Evolutionary conservation across 1,140 invertebrate species (phyloP), one percentile per base, ranked within the genome.

Genomic region (Apis florea): DNA sequence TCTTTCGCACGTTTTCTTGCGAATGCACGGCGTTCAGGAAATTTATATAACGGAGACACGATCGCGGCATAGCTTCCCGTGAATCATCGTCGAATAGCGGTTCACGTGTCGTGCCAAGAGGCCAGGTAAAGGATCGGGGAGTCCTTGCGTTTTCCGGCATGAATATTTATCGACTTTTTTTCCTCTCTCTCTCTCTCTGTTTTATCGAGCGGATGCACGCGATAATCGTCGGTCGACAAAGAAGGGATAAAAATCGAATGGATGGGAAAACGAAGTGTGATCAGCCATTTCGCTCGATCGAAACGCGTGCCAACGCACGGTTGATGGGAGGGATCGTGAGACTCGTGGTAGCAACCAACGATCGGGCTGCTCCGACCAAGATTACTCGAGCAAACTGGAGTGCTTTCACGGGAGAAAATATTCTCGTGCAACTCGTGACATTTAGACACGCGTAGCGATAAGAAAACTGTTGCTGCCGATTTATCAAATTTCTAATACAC

Each of bases 1-100:
- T n/a, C n/a, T n/a, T 64, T 47, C n/a, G 56, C 66, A 49, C 78
- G 69, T 74, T 58, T 67, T 67, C 56, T 6, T 40, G 58, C 19
- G 15, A 19, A 47, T 49, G 54, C 54, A 40, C 15, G 17, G 11
- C 21, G n/a, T 12, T 53, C 26, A 4, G 15, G 53, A n/a, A 74
- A 81, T 75, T 79, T 79, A 81, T 81, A 59, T 81, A 81, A 81
- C 79, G 77, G 69, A n/a, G n/a, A 47, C 54, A 61, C 49, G 61
- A 54, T 53, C 61, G 53, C 26, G 74, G 74, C 24, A 75, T 53
- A 64, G 24, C 59, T 75, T 11, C 63, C 47, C 31, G 70, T 81
- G 79, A 81, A 75, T 81, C 79, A 81, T 56, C 78, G 68, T 56
- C 47, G 66, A 24, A 56, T 83, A 73, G 76, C 82, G 73, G 75